Evolutionary conservation across 2,113 vertebrate genomes (phyloP), one percentile per base, ranked within the genome.

Genomic region (Sialia sialis): DNA sequence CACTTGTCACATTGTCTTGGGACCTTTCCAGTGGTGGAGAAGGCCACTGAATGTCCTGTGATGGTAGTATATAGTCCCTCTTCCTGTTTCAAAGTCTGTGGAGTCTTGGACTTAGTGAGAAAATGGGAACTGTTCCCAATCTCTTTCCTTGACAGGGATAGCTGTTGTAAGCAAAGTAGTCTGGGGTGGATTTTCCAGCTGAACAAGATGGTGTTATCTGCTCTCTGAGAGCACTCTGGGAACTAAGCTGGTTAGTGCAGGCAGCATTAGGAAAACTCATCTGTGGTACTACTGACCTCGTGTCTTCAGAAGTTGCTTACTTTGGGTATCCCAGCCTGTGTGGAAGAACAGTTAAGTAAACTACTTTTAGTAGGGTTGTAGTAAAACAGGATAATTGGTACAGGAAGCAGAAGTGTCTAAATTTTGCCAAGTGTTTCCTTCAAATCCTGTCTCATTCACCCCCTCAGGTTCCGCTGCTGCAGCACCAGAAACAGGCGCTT

Each of bases 401-500:
- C 3, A 54, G 59, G 51, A 66, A 56, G 19, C 46, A 77, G 51
- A 66, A 56, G 19, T 67, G 30, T 67, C 22, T 66, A 46, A 17
- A 43, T 27, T 30, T 38, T 25, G 22, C 26, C 29, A n/a, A 4
- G 3, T 14, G 5, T 68, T 67, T 22, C 13, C 30, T 84, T 67
- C 41, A 78, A 26, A n/a, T 80, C 58, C 10, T 85, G 17, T 72
- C 38, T 78, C 30, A 3, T 73, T 96, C 0, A 3, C 38, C 63
- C 59, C 85, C 51, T 77, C 93, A 98, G 98, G 92, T 98, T 67
- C 91, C 97, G 1, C 95, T 99, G 78, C 93, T 99, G 48, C 93
- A 93, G n/a, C 99, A 99, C 94, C 99, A 99, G 97, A 99, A 97
- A 88, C 98, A 96, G 75, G 99, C 99, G 0, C 95, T 99, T 2